Evolutionary conservation across 2,888 invertebrate genomes (phyloP).

Genomic region (Pyrgus malvae): DNA sequence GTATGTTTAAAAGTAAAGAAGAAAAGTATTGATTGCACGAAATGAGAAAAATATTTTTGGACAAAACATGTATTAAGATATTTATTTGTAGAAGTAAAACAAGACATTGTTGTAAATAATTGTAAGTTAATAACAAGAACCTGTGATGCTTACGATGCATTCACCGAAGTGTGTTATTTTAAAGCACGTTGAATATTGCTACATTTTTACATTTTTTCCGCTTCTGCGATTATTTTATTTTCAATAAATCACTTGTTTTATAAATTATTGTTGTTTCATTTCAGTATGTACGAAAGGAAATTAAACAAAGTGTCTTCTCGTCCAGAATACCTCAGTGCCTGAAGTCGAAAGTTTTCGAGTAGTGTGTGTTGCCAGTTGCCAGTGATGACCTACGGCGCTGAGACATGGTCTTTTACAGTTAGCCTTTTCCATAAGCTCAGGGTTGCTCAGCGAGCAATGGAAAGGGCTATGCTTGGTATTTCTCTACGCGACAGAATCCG

Average conservation of each 20-base stretch:
- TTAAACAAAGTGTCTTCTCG: too few species aligned
- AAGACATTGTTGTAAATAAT: conserved; percentile 40
- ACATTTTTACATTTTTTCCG: conserved; percentile 47
- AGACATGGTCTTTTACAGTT: too few species aligned
- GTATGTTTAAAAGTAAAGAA: too few species aligned
- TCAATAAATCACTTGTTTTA: conserved; percentile 62
- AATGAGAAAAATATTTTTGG: background rate
- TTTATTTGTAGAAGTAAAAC: conserved; percentile 17
- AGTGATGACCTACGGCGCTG: too few species aligned
- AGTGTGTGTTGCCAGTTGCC: too few species aligned
- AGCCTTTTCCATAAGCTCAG: too few species aligned
- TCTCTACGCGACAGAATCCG: too few species aligned
- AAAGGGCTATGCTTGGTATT: too few species aligned
- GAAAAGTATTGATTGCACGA: background rate
- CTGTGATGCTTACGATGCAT: conserved; percentile 46
- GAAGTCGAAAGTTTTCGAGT: too few species aligned
- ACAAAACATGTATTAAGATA: background rate
- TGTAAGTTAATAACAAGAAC: conserved; percentile 22
- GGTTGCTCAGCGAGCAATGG: too few species aligned
- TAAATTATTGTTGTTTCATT: conserved; percentile 32
- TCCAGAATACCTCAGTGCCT: too few species aligned
- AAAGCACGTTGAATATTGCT: conserved; percentile 37
- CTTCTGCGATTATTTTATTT: conserved; percentile 50
- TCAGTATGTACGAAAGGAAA: too few species aligned
- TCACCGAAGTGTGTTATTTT: conserved; percentile 28